Percentiles rank a stretch among this genome's conserved stretches.
phyloP scores from a whole-genome alignment of 2,113 vertebrate genomes.

The Aldabrachelys gigantea region DNA sequence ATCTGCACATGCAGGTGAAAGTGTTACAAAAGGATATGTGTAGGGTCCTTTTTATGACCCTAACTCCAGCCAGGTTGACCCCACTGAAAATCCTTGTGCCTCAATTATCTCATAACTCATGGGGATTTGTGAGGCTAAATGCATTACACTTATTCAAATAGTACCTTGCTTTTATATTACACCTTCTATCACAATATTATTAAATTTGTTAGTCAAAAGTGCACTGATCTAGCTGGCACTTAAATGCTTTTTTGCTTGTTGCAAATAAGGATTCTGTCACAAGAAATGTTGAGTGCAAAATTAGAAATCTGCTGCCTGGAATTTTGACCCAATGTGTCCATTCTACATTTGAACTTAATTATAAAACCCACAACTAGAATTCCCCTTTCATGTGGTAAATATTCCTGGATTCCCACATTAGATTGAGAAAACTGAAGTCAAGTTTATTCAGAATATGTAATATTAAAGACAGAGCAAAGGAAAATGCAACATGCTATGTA shows the following conservation, averaged over 20 bases:
- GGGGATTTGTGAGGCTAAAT: not conserved
- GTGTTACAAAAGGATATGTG: not conserved
- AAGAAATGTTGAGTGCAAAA: not conserved
- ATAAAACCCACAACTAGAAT: not conserved
- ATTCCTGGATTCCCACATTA: not conserved
- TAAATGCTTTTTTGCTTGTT: not conserved
- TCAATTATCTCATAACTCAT: not conserved
- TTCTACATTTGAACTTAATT: not conserved
- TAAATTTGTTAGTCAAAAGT: not conserved
- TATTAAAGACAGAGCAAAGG: not conserved
- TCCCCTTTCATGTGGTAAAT: not conserved
- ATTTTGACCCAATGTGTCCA: not conserved
- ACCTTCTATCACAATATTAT: not conserved
- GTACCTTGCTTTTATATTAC: too few relatives aligned
- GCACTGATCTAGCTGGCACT: not conserved
- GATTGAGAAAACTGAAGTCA: conserved; percentile 1
- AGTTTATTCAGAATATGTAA: conserved; percentile 4
- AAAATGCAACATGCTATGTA: not conserved
- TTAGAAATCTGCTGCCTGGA: not conserved
- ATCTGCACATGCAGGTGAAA: not conserved
- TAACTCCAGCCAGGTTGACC: not conserved
- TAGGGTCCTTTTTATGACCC: not conserved
- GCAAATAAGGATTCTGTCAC: not conserved
- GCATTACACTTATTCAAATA: not conserved
- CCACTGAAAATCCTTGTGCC: not conserved